A percentile compares a stretch with the other conserved stretches of the same genome.
Evolutionary conservation across 1,140 invertebrate species (phyloP).

Genomic region (Samia ricini): DNA sequence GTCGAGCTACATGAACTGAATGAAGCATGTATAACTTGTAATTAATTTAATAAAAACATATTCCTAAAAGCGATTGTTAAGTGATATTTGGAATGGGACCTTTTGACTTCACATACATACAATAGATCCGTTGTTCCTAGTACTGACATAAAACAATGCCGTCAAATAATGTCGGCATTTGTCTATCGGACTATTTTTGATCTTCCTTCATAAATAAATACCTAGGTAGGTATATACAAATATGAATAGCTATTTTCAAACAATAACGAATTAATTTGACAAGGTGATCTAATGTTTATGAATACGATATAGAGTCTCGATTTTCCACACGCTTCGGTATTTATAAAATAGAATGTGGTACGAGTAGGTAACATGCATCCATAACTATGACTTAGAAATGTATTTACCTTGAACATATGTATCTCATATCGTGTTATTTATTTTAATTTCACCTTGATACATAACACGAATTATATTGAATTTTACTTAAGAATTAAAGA

Average conservation of each 20-base stretch:
- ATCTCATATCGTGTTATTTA: background rate
- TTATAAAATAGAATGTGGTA: background rate
- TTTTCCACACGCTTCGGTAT: background rate
- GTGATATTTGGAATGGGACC: background rate
- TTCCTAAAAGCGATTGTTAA: no score
- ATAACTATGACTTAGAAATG: background rate
- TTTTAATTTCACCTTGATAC: background rate
- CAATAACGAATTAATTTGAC: background rate
- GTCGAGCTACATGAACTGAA: no score
- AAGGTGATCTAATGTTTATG: background rate
- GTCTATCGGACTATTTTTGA: background rate
- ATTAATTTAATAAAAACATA: no score
- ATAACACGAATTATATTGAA: background rate
- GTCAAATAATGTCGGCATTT: background rate
- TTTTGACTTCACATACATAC: background rate
- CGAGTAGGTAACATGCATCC: background rate
- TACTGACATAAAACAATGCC: background rate
- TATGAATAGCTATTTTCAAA: background rate
- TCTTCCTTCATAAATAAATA: background rate
- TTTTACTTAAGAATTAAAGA: background rate
- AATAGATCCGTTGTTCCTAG: background rate
- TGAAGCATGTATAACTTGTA: no score
- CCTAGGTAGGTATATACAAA: no score
- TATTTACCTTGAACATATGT: background rate
- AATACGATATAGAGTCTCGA: background rate